Evolutionary conservation across 2,113 vertebrate species (phyloP).

Genomic region (Chiloscyllium plagiosum): DNA sequence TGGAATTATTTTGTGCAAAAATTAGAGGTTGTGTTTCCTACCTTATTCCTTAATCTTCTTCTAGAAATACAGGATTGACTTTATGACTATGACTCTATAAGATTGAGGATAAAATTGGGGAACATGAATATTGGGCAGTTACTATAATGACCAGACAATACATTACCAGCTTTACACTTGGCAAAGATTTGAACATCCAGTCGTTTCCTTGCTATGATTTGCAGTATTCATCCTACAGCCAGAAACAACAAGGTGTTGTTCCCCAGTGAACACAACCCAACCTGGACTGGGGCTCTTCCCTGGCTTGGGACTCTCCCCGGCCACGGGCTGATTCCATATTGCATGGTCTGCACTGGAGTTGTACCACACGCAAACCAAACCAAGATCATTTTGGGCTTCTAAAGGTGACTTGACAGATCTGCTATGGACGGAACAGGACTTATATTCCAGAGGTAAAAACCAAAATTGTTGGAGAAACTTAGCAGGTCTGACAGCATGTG

Average conservation of each 20-base stretch:
- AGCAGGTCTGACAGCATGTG: too few species aligned
- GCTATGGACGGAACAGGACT: neutral
- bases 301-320: neutral
- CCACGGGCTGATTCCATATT: neutral
- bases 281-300: neutral
- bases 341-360: neutral
- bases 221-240: neutral
- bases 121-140: neutral
- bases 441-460: neutral
- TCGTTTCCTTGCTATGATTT: neutral
- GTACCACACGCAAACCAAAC: neutral
- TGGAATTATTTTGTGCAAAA: neutral
- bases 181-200: neutral
- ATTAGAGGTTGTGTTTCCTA: neutral
- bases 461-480: too few species aligned
- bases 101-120: neutral
- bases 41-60: neutral
- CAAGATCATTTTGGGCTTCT: neutral
- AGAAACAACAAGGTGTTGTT: neutral
- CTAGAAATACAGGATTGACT: neutral
- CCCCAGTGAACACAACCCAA: neutral
- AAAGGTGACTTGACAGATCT: neutral
- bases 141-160: neutral
- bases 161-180: neutral
- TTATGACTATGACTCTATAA: neutral